Conservation (phyloP, 2,113 vertebrate species). For the Eurypyga helias region DNA sequence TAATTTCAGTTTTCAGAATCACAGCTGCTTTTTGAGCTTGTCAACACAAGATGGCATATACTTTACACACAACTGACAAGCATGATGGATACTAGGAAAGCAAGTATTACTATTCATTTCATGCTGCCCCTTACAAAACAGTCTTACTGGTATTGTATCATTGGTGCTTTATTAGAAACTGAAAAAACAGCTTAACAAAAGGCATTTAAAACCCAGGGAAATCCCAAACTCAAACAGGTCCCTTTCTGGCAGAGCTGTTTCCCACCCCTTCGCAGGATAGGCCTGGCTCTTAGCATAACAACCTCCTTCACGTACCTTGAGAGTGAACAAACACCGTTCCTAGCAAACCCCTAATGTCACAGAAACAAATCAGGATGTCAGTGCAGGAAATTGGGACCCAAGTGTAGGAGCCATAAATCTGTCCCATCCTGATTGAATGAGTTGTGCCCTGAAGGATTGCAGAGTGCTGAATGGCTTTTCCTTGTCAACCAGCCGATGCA, state of each 20-base stretch:
- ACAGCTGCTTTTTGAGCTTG: constrained; percentile 67
- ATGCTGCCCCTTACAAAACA: background rate
- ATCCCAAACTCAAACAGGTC: background rate
- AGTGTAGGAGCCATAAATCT: constrained; percentile 49
- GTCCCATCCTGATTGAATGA: constrained; percentile 49
- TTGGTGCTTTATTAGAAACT: background rate
- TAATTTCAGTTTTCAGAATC: background rate
- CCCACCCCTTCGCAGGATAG: background rate
- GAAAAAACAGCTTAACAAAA: background rate
- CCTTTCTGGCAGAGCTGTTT: background rate
- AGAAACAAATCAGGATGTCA: constrained; percentile 69
- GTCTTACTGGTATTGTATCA: background rate
- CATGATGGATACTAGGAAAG: constrained; percentile 51
- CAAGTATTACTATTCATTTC: background rate
- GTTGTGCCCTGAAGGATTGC: constrained; percentile 51
- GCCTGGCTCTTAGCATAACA: background rate
- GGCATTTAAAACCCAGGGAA: background rate
- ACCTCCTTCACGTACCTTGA: background rate
- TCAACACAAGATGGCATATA: constrained; percentile 77
- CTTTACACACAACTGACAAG: constrained; percentile 73
- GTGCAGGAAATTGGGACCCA: constrained; percentile 58
- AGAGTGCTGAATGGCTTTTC: constrained; percentile 34
- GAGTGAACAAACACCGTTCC: background rate
- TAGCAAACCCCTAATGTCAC: constrained; percentile 37
- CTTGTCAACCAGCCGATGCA: background rate